Conservation (phyloP, 1,140 invertebrate genomes). For the Bilobella aurantiaca region DNA sequence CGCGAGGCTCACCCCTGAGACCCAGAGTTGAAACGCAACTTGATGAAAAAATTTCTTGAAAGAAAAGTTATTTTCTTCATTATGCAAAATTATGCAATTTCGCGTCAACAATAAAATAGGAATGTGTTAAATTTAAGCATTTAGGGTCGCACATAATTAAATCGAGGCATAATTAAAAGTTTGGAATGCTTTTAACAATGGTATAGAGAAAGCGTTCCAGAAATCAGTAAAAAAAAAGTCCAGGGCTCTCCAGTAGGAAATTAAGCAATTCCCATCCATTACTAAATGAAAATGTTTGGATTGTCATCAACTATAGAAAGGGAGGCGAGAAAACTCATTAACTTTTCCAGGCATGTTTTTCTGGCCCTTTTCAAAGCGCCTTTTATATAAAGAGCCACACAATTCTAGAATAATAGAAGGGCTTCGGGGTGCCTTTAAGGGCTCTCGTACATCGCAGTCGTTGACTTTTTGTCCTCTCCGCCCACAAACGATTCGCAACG, state of each 20-base stretch:
- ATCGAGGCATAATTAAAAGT: background rate
- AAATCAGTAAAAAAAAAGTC: background rate
- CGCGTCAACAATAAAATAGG: no score
- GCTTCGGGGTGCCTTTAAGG: no score
- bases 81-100: no score
- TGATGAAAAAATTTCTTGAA: no score
- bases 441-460: no score
- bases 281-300: conserved; percentile 3
- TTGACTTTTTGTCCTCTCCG: background rate
- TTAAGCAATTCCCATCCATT: background rate
- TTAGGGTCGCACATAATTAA: background rate
- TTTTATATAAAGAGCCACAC: no score
- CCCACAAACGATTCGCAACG: background rate
- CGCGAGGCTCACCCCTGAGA: no score
- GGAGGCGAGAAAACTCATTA: conserved; percentile 2
- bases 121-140: no score
- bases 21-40: no score
- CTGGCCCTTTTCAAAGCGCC: background rate
- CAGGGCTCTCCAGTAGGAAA: background rate
- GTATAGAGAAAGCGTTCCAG: background rate
- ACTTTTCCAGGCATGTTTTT: background rate
- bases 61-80: no score
- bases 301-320: no score
- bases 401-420: no score
- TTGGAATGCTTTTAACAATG: background rate